Evolutionary conservation across 2,113 vertebrate species (phyloP).

Genomic region (Bungarus multicinctus): DNA sequence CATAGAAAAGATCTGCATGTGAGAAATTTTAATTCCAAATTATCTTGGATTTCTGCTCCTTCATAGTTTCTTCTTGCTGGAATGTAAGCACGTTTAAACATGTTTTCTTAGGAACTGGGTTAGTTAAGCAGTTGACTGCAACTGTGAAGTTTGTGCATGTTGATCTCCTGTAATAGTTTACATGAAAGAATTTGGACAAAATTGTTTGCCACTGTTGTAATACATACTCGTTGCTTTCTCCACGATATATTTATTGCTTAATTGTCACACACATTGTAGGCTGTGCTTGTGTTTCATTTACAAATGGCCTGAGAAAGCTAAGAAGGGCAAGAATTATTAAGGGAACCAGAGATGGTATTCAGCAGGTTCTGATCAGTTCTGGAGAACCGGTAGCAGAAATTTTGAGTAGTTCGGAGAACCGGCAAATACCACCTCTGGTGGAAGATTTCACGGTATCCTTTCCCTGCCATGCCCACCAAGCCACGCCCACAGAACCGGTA

Average conservation of each 20-base stretch:
- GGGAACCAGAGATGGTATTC: too few species aligned
- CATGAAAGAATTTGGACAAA: background rate
- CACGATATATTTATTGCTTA: background rate
- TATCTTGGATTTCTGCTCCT: slow-evolving; percentile 34
- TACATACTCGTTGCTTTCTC: background rate
- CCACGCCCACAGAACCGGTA: too few species aligned
- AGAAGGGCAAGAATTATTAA: background rate
- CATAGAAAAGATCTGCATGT: slow-evolving; percentile 21
- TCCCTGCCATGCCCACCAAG: too few species aligned
- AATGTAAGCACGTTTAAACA: slow-evolving; percentile 26
- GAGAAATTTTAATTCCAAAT: slow-evolving; percentile 45
- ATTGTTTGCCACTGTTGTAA: background rate
- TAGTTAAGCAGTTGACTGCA: background rate
- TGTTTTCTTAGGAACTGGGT: slow-evolving; percentile 3
- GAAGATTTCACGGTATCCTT: too few species aligned
- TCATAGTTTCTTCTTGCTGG: slow-evolving; percentile 26
- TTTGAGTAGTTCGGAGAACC: too few species aligned
- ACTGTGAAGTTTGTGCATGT: background rate
- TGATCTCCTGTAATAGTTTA: background rate
- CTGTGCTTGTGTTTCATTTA: background rate
- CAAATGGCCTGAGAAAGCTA: background rate
- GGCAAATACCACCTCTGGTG: too few species aligned
- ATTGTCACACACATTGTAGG: background rate
- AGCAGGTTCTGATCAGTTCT: too few species aligned
- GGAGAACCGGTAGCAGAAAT: too few species aligned